These are phyloP conservation scores for Oenanthe melanoleuca DNA, from an alignment of 2,113 vertebrate species.

Conservation along the genomic window DNA sequence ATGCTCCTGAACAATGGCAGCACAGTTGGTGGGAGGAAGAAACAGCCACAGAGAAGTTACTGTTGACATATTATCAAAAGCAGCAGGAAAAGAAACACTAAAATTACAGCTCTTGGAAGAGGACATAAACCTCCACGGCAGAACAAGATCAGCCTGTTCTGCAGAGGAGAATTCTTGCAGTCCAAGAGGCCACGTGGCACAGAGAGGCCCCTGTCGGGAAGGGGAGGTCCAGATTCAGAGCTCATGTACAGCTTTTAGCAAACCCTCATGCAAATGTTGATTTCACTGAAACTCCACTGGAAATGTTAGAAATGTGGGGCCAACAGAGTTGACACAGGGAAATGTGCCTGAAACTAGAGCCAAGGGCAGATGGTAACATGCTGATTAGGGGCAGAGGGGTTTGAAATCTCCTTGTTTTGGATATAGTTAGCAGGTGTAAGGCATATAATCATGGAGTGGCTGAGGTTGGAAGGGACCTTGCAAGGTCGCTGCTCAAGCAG, in stretches of 20 bases:
- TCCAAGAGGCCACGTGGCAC: background rate
- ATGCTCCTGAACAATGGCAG: background rate
- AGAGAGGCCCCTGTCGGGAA: background rate
- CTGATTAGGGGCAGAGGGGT: background rate
- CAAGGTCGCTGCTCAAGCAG: background rate
- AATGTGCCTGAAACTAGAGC: background rate
- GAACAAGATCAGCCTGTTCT: slow-evolving; percentile 67
- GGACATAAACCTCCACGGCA: background rate
- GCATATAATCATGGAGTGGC: background rate
- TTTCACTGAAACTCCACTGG: background rate
- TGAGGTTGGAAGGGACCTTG: background rate
- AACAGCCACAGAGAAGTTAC: background rate
- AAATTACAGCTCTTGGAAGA: slow-evolving; percentile 26
- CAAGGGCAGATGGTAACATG: background rate
- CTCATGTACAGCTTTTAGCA: background rate
- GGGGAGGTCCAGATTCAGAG: background rate
- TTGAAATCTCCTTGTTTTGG: background rate
- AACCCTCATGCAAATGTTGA: background rate
- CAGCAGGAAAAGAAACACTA: slow-evolving; percentile 17
- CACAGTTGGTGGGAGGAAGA: background rate
- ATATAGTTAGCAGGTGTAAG: background rate
- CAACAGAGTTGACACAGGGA: background rate
- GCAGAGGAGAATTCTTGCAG: slow-evolving; percentile 18
- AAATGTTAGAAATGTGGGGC: background rate
- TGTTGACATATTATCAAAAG: background rate